phyloP scores from a whole-genome alignment of 2,888 invertebrate species.

The Andrena praecox region DNA sequence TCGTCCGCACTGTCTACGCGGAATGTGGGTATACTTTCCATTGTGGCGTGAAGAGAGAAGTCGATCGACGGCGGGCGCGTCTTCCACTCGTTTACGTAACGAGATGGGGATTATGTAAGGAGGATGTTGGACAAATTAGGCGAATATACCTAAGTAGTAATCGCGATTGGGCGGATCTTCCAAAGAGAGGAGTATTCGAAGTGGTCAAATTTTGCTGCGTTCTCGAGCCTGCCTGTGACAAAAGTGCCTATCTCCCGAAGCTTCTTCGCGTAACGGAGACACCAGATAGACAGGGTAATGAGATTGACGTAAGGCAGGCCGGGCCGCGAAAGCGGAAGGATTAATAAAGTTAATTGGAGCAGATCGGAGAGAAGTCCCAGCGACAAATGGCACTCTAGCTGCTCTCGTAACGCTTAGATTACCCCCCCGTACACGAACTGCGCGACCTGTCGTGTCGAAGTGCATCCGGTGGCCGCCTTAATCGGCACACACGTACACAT shows the following conservation, averaged over 20 bases:
- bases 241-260: too few relatives aligned
- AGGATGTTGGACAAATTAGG: too few relatives aligned
- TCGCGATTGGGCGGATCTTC: too few relatives aligned
- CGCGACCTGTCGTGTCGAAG: constrained; percentile 65
- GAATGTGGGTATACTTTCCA: constrained; percentile 10
- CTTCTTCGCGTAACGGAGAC: constrained; percentile 42
- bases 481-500: constrained; percentile 44
- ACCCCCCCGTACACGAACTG: constrained; percentile 62
- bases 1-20: neutral
- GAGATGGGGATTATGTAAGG: neutral
- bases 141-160: too few relatives aligned
- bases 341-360: constrained; percentile 79
- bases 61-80: too few relatives aligned
- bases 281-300: constrained; percentile 61
- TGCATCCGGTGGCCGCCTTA: constrained; percentile 68
- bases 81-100: neutral
- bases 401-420: constrained; percentile 69
- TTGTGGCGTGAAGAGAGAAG: neutral
- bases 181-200: too few relatives aligned
- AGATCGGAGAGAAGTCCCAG: constrained; percentile 75
- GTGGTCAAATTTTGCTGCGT: too few relatives aligned
- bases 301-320: constrained; percentile 75
- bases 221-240: too few relatives aligned
- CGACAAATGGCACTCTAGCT: constrained; percentile 69
- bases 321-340: constrained; percentile 77